Percentiles rank a stretch among this genome's conserved stretches.
phyloP scores from a whole-genome alignment of 2,797 vertebrate species.

The Momotus momota region DNA sequence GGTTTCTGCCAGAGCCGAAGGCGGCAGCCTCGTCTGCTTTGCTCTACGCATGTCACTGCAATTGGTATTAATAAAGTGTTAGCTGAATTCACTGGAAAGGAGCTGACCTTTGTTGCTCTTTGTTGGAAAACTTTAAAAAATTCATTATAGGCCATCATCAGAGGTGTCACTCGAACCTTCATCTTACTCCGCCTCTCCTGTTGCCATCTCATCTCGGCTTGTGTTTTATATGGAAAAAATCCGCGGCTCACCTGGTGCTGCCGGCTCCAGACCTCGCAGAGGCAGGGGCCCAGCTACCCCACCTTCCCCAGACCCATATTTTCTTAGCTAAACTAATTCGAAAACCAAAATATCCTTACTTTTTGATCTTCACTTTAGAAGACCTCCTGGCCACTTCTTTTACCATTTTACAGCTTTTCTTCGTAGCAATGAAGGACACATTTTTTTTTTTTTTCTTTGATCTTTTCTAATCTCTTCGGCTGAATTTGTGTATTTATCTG shows the following conservation, averaged over 20 bases:
- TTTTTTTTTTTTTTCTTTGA: background rate
- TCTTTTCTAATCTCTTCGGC: background rate
- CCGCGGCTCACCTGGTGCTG: background rate
- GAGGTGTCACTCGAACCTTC: background rate
- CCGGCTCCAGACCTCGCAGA: background rate
- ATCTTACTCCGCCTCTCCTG: background rate
- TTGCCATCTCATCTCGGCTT: background rate
- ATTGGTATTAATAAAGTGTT: background rate
- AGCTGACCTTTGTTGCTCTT: background rate
- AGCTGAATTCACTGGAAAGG: background rate
- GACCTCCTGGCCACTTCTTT: background rate
- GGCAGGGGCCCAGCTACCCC: background rate
- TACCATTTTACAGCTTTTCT: background rate
- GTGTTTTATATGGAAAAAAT: background rate
- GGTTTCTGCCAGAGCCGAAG: background rate
- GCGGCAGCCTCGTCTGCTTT: background rate
- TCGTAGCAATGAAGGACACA: background rate
- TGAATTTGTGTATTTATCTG: background rate
- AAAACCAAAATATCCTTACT: background rate
- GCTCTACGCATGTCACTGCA: background rate
- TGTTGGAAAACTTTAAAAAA: slow-evolving; percentile 28
- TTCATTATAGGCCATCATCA: background rate
- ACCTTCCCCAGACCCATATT: rapidly evolving
- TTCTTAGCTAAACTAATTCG: background rate
- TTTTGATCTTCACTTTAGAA: background rate